Evolutionary conservation across 2,113 vertebrate genomes (phyloP), one percentile per base, ranked within the genome.

Genomic region (Sinocyclocheilus rhinocerous): DNA sequence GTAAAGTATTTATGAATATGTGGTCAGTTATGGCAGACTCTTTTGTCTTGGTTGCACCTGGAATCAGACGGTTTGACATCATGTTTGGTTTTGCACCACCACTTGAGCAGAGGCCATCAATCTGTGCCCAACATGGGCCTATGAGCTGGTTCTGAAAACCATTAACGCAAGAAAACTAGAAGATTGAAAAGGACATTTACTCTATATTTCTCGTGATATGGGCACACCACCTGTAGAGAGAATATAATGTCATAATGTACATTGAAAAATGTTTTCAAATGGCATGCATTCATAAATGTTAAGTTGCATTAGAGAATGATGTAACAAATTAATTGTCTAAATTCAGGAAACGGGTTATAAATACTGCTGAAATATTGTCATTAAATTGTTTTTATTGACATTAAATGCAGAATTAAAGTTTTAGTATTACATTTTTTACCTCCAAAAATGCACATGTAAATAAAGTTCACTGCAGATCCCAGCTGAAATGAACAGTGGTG

Each of bases 1-100:
- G 88, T 86, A 88, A 90, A 91, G 89, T 90, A 85, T 86, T 88
- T 90, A 90, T 85, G 90, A 92, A 91, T 89, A 89, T 92, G 91
- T 81, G 65, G 88, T 92, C 91, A 91, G 89, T 93, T 93, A 92
- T 85, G 76, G 89, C 5, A 89, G 91, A 10, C 90, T 89, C 90
- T 88, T 91, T 89, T 86, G 69, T 91, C 90, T 87, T 90, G 91
- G 85, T 90, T 87, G 88, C 90, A 93, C 90, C 91, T 93, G 93
- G 92, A 77, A 87, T 91, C 81, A 67, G 84, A 89, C 84, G 13
- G 26, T 24, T 89, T 93, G 92, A 92, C 92, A 93, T 93, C 92
- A 93, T 55, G 52, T 48, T 48, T 48, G 89, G 90, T 90, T 92
- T 92, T 89, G 90, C 87, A 57, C 85, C 63, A 89, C 24, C 5